Evolutionary conservation across 1,140 invertebrate genomes (phyloP), one percentile per base, ranked within the genome.

Genomic region (Drosophila sturtevanti): DNA sequence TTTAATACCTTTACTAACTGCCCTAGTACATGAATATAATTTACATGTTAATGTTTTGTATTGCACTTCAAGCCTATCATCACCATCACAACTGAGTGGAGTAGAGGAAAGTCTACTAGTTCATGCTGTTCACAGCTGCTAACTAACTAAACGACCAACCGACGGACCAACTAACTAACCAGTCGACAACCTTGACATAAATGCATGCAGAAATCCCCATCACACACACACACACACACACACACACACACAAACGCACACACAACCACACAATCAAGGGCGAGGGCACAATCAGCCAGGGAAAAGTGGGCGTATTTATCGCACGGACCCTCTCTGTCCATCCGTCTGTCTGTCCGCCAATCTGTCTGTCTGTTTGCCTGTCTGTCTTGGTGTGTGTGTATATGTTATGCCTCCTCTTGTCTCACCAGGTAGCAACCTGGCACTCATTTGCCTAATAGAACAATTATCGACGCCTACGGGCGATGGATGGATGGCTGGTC

Each of bases 401-500:
- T 34, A n/a, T 55, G 41, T 5, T 18, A n/a, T n/a, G 12, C n/a
- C 22, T 24, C 18, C 4, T 10, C 9, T 48, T 14, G 16, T 48
- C 24, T 48, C 24, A 35, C 27, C 38, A 62, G 38, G 35, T 62
- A 44, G 60, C 70, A 61, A 74, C 72, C 71, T 75, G 71, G 35
- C 37, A 66, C 78, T 86, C 81, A 86, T 86, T 86, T 86, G 68
- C 70, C 81, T 86, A 86, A 86, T 86, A 86, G 78, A 86, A 86
- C 81, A 86, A 86, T 86, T 86, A 86, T 78, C 81, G 78, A 81
- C 71, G 70, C 81, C 81, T 79, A 68, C 60, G 35, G 56, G 63
- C 48, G 2, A 48, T 27, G 31, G 37, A 31, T 31, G 27, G 27
- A 3, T 31, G 27, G 27, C 24, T 24, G 4, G 24, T 4, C 4